Conservation (phyloP, 2,888 invertebrate species). For the Papilio demoleus region DNA sequence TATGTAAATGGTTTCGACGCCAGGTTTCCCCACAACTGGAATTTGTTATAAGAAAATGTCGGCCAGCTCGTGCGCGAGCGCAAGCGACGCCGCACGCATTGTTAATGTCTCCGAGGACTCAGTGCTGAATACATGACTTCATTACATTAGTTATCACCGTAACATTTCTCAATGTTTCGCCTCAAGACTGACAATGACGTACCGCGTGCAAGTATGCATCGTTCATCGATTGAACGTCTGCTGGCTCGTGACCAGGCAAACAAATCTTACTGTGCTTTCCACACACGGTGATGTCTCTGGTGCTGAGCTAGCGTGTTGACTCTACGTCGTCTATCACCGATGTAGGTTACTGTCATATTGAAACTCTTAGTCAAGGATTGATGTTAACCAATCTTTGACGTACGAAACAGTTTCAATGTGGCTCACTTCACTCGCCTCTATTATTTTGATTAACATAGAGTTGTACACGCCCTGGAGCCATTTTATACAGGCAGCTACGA, state of each 20-base stretch:
- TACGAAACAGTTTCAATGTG: too few relatives aligned
- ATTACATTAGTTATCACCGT: neutral
- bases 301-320: neutral
- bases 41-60: neutral
- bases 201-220: neutral
- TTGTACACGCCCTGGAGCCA: too few relatives aligned
- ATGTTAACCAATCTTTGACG: too few relatives aligned
- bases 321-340: too few relatives aligned
- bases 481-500: too few relatives aligned
- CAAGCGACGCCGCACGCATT: neutral
- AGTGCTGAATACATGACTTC: neutral
- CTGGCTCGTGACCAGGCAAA: neutral
- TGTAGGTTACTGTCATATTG: too few relatives aligned
- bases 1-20: neutral
- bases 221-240: neutral
- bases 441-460: too few relatives aligned
- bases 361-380: too few relatives aligned
- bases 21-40: neutral
- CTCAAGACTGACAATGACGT: neutral
- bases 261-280: neutral
- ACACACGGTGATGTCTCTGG: neutral
- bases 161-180: constrained; percentile 11
- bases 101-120: neutral
- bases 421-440: too few relatives aligned
- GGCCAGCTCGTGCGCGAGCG: neutral